These are phyloP conservation scores for Xanthia togata DNA, from an alignment of 2,888 invertebrate species.

Conservation along the genomic window DNA sequence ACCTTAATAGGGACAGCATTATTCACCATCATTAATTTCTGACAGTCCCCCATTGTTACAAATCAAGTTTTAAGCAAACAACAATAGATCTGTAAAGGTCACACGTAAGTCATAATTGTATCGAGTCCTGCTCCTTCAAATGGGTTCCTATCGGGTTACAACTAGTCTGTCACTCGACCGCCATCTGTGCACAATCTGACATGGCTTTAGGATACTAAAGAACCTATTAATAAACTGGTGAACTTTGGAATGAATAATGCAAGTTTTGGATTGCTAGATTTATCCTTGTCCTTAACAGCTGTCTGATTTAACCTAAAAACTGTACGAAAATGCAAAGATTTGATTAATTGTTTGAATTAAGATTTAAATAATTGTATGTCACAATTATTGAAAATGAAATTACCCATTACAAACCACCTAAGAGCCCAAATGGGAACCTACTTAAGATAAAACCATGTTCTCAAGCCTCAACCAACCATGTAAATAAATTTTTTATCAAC, in stretches of 20 bases:
- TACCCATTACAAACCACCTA: no score
- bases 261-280: conserved; percentile 3
- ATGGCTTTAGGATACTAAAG: neutral
- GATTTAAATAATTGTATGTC: no score
- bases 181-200: conserved; percentile 51
- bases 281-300: neutral
- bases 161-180: conserved; percentile 51
- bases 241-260: conserved; percentile 10
- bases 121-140: conserved; percentile 50
- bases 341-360: no score
- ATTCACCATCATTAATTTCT: conserved; percentile 50
- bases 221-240: conserved; percentile 8
- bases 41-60: conserved; percentile 53
- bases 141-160: conserved; percentile 57
- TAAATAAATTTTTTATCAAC: no score
- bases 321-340: neutral
- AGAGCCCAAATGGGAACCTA: no score
- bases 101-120: conserved; percentile 47
- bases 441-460: no score
- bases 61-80: conserved; percentile 56
- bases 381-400: no score
- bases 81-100: conserved; percentile 56
- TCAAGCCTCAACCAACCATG: no score
- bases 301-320: no score
- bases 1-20: conserved; percentile 46